phyloP scores from a whole-genome alignment of 2,113 vertebrate species.

The Siniperca knerii region DNA sequence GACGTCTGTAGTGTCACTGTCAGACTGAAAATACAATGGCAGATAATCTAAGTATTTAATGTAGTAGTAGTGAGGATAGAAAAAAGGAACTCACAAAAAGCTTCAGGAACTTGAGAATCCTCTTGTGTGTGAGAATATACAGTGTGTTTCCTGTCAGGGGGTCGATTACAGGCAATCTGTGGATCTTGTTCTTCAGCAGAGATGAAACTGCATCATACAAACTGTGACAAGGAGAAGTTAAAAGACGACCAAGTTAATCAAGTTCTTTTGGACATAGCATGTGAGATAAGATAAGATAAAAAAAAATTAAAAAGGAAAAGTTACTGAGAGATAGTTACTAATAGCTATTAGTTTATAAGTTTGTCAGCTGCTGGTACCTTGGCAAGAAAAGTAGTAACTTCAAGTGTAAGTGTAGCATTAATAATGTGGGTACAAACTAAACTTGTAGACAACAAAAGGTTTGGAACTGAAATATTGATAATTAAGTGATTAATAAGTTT shows the following conservation, averaged over 20 bases:
- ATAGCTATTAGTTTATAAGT: not conserved
- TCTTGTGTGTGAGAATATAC: constrained; percentile 99
- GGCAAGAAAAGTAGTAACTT: not conserved
- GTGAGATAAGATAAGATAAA: not conserved
- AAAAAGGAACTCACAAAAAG: constrained; percentile 91
- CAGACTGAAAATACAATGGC: not conserved
- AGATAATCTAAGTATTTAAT: constrained; percentile 3
- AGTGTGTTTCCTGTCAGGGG: constrained; percentile 94
- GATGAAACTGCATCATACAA: constrained; percentile 97
- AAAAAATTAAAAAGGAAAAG: not conserved
- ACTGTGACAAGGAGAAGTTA: constrained; percentile 75
- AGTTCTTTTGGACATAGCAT: not conserved
- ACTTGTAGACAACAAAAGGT: not conserved
- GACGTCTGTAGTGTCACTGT: not conserved
- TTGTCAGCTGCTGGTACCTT: not conserved
- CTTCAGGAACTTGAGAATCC: constrained; percentile 98
- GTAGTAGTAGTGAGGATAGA: not conserved
- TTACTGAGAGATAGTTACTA: not conserved
- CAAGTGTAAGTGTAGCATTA: not conserved
- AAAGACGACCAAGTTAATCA: constrained; percentile 1
- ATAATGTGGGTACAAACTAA: not conserved
- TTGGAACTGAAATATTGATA: not conserved
- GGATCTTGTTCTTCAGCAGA: constrained; percentile 96
- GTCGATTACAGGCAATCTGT: constrained; percentile 96
- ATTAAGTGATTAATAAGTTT: not conserved